phyloP scores from a whole-genome alignment of 2,888 invertebrate species.

The Macaria notata region DNA sequence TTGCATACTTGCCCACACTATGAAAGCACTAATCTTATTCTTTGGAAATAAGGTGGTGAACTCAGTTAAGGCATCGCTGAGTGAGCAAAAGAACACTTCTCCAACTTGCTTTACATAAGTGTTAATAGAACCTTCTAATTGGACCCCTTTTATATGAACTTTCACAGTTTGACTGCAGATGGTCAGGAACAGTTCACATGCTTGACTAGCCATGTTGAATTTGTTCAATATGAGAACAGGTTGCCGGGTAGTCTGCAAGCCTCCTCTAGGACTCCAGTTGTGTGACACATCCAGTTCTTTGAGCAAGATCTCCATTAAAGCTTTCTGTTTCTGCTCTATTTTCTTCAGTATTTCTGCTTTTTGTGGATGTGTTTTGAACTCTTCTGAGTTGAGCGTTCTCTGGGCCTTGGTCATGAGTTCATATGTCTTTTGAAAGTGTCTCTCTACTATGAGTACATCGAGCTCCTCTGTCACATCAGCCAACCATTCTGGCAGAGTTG shows the following conservation, averaged over 20 bases:
- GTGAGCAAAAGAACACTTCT: constrained; percentile 91
- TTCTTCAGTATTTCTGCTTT: constrained; percentile 70
- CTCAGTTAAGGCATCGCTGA: constrained; percentile 86
- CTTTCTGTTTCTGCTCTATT: constrained; percentile 87
- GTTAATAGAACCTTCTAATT: constrained; percentile 89
- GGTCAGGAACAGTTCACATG: constrained; percentile 91
- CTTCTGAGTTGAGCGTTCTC: constrained; percentile 63
- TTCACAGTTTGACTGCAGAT: constrained; percentile 91
- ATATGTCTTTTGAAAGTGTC: constrained; percentile 97
- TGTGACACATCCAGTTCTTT: constrained; percentile 95
- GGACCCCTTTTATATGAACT: constrained; percentile 90
- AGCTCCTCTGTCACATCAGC: constrained; percentile 95
- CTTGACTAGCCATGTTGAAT: constrained; percentile 85
- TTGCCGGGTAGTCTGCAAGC: constrained; percentile 91
- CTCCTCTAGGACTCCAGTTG: constrained; percentile 95
- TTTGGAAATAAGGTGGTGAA: constrained; percentile 89
- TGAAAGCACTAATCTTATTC: constrained; percentile 84
- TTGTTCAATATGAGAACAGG: constrained; percentile 93
- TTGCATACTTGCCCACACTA: constrained; percentile 95
- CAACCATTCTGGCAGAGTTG: constrained; percentile 90
- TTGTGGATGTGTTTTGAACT: constrained; percentile 67
- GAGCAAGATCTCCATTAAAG: constrained; percentile 92
- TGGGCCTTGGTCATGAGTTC: constrained; percentile 86
- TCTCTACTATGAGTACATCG: constrained; percentile 96
- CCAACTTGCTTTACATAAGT: constrained; percentile 91